Evolutionary conservation across 2,888 invertebrate species (phyloP).

Genomic region (Spilarctia lutea): DNA sequence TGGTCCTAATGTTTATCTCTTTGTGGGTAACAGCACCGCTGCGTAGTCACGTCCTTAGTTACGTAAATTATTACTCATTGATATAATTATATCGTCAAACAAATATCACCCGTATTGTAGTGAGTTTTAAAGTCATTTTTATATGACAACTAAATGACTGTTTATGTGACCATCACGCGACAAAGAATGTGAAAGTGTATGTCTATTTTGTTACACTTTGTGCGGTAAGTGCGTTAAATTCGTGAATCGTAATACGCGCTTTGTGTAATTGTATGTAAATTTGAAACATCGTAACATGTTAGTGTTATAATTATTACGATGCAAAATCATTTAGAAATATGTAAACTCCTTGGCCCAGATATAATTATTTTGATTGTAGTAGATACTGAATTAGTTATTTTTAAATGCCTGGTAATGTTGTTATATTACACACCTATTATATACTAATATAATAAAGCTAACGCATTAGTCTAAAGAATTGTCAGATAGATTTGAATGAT

Average conservation of each 20-base stretch:
- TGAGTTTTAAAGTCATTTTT: constrained; percentile 24
- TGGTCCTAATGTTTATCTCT: constrained; percentile 31
- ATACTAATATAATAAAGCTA: background rate
- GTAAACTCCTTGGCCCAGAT: constrained; percentile 10
- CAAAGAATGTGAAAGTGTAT: constrained; percentile 73
- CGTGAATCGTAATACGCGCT: constrained; percentile 23
- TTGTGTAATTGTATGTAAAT: constrained; percentile 30
- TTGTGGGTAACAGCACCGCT: constrained; percentile 25
- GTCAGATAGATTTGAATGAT: background rate
- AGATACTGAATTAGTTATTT: constrained; percentile 4
- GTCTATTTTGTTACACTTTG: constrained; percentile 51
- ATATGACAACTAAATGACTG: constrained; percentile 31
- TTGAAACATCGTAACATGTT: constrained; percentile 7
- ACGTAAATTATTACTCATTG: constrained; percentile 35
- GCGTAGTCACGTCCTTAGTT: constrained; percentile 44
- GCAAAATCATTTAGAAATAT: constrained; percentile 11
- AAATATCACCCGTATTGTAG: constrained; percentile 23
- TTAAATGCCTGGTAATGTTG: background rate
- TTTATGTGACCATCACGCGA: constrained; percentile 69
- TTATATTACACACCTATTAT: background rate
- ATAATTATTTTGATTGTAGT: background rate
- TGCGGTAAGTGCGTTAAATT: constrained; percentile 27
- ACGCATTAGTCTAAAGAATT: background rate
- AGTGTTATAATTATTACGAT: constrained; percentile 14
- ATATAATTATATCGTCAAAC: constrained; percentile 10